phyloP scores from a whole-genome alignment of 2,888 invertebrate species.

The Beris chalybata region DNA sequence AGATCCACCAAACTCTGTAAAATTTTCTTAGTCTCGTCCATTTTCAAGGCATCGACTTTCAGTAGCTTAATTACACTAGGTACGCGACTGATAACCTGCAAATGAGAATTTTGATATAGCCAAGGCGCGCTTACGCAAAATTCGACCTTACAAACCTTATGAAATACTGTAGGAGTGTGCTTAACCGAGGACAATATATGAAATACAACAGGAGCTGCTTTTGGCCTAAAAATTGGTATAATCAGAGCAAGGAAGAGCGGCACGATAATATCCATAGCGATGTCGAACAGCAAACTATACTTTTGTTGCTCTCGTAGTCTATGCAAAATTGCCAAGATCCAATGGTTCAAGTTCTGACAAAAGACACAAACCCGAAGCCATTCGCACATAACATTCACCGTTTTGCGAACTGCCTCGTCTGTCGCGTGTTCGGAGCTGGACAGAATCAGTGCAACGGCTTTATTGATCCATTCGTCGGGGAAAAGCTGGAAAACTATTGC shows the following conservation, averaged over 20 bases:
- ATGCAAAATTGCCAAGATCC: slow-evolving; percentile 69
- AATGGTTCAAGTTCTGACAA: slow-evolving; percentile 65
- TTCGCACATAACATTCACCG: slow-evolving; percentile 66
- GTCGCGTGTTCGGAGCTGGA: slow-evolving; percentile 51
- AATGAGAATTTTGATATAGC: slow-evolving; percentile 3
- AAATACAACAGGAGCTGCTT: slow-evolving; percentile 65
- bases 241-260: slow-evolving; percentile 62
- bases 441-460: slow-evolving; percentile 49
- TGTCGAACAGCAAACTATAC: slow-evolving; percentile 62
- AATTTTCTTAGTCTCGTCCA: slow-evolving; percentile 59
- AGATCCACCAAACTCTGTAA: slow-evolving; percentile 67
- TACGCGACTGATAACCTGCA: slow-evolving; percentile 59
- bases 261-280: slow-evolving; percentile 65
- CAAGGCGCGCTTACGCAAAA: no score
- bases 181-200: slow-evolving; percentile 66
- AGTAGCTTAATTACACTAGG: slow-evolving; percentile 59
- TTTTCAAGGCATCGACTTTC: slow-evolving; percentile 59
- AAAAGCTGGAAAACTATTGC: slow-evolving; percentile 53
- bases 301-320: slow-evolving; percentile 65
- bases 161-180: slow-evolving; percentile 63
- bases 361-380: slow-evolving; percentile 69
- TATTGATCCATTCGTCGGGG: slow-evolving; percentile 47
- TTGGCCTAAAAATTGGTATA: slow-evolving; percentile 60
- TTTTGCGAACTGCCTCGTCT: slow-evolving; percentile 63
- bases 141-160: slow-evolving; percentile 57